These are phyloP conservation scores for Syngnathus rostellatus DNA, from an alignment of 2,797 vertebrate species.

Conservation along the genomic window DNA sequence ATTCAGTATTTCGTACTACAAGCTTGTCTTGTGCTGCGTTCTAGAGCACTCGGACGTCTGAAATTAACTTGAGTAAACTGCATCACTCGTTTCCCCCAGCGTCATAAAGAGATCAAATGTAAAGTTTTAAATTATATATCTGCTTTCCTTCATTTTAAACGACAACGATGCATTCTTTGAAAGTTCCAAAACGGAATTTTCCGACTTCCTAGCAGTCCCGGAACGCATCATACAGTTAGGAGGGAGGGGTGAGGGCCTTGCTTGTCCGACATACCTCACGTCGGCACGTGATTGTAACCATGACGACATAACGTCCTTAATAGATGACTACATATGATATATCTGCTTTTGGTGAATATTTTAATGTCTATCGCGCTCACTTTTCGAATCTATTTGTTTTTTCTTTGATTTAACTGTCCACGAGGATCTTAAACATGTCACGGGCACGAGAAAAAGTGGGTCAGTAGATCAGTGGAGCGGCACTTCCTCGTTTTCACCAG, in stretches of 20 bases:
- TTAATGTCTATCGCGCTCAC: neutral
- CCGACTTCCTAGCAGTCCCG: neutral
- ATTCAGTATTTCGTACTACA: conserved; percentile 28
- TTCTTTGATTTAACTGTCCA: neutral
- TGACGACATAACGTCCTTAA: conserved; percentile 7
- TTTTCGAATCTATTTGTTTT: neutral
- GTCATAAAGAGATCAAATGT: neutral
- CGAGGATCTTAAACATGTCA: conserved; percentile 22
- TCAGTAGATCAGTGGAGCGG: conserved; percentile 65
- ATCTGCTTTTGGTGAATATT: too few species aligned
- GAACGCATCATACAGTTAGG: neutral
- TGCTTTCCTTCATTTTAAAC: neutral
- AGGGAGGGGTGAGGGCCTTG: neutral
- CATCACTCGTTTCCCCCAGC: neutral
- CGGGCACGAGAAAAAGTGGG: conserved; percentile 34
- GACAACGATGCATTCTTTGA: neutral
- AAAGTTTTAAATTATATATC: neutral
- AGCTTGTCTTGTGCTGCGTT: conserved; percentile 15
- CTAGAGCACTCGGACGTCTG: neutral
- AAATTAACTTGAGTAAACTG: neutral
- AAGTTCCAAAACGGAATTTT: neutral
- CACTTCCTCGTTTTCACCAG: conserved; percentile 20
- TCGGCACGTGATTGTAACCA: conserved; percentile 21
- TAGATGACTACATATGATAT: neutral
- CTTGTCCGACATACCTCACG: neutral